Base-by-base conservation (phyloP, 2,888 invertebrate genomes). In the Patella pellucida region DNA sequence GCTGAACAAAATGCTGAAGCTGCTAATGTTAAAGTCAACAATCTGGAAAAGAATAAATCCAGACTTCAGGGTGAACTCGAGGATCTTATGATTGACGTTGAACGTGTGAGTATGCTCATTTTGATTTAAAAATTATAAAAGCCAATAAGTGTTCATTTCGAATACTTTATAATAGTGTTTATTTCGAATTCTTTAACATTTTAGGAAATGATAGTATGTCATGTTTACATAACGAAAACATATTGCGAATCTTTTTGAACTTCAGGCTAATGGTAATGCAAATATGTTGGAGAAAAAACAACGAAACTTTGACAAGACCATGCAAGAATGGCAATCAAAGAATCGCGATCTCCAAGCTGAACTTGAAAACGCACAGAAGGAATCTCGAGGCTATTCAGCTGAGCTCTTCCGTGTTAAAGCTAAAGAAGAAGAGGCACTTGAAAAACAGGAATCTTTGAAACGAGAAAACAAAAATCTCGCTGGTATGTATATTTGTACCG, bases 271-370 rank as follows among this genome's bases (percentile, higher is more conserved):
- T 68, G 56, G 72, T 68, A 54, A 74, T 90, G 97, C 98, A 92
- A 96, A 85, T 31, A 84, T 97, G 83, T 96, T 98, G 90, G 98
- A 98, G 93, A 98, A 98, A 96, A 98, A 97, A 93, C 98, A 98
- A 93, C 97, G 97, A 93, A 97, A 97, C 85, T 99, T 99, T 94
- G 99, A 99, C 94, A 98, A 98, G 93, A 97, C 98, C 93, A 96
- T 99, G 92, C 96, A 96, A 87, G 99, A 99, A 95, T 99, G 99
- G 99, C 98, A 98, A 93, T 95, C 97, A 93, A 99, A 98, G 94
- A 89, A 96, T 90, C 97, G 98, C 90, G 98, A 98, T 92, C 76
- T 86, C 31, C 82, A 85, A 76, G 71, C 96, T 89, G 98, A 99
- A 92, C 94, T 99, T 83, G 99, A 99, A 90, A 97, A 97, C 89